A percentile compares a stretch with the other conserved stretches of the same genome.
These are phyloP conservation scores for Oncorhynchus masou DNA, from an alignment of 2,113 vertebrate species.

Conservation along the genomic window DNA sequence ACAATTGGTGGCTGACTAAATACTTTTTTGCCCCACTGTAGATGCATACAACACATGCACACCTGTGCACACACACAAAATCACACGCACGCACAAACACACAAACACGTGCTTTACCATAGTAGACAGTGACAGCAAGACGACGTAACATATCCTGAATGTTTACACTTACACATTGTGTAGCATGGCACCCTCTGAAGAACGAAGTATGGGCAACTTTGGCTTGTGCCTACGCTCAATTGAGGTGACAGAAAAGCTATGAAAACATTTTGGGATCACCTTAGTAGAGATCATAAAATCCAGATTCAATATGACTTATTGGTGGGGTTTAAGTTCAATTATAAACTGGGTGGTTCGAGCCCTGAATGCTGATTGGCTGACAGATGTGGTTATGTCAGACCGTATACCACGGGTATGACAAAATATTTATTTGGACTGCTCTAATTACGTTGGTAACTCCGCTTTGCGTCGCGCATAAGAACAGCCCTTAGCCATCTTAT, in stretches of 20 bases:
- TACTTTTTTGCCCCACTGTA: too few species aligned
- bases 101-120: background rate
- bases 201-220: too few species aligned
- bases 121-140: background rate
- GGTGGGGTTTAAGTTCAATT: slow-evolving; percentile 25
- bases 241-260: slow-evolving; percentile 21
- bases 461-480: too few species aligned
- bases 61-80: background rate
- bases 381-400: too few species aligned
- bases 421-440: too few species aligned
- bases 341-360: too few species aligned
- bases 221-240: background rate
- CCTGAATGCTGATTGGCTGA: too few species aligned
- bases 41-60: background rate
- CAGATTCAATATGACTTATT: slow-evolving; percentile 33
- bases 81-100: slow-evolving; percentile 4
- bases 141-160: background rate
- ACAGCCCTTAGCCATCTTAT: too few species aligned
- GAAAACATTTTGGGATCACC: slow-evolving; percentile 52
- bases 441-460: too few species aligned
- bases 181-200: slow-evolving; percentile 15
- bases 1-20: too few species aligned
- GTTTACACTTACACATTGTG: slow-evolving; percentile 13
- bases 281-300: slow-evolving; percentile 52
- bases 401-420: too few species aligned